Conservation (phyloP, 2,888 invertebrate genomes). For the Actias luna region DNA sequence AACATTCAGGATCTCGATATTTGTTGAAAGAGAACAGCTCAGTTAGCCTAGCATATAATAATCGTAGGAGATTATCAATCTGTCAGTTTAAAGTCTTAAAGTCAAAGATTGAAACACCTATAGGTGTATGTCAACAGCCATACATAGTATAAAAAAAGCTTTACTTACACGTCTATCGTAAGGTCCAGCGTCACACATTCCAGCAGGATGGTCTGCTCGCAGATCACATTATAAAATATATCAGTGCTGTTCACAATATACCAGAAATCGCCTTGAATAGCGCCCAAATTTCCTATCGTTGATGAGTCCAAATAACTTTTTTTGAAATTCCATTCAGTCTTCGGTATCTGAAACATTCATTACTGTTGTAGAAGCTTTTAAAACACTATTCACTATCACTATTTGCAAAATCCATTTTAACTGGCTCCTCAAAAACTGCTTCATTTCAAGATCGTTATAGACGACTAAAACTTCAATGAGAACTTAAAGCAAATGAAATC, state of each 20-base stretch:
- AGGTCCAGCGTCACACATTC: constrained; percentile 47
- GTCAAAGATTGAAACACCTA: neutral
- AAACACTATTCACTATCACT: too few species aligned
- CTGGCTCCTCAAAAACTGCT: too few species aligned
- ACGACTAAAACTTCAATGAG: too few species aligned
- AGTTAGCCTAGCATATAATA: too few species aligned
- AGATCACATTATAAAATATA: constrained; percentile 65
- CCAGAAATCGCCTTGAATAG: constrained; percentile 56
- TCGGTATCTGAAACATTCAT: constrained; percentile 49
- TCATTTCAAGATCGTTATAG: too few species aligned
- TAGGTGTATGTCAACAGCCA: neutral
- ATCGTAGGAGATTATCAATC: too few species aligned
- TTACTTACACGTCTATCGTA: constrained; percentile 49
- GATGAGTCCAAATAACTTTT: constrained; percentile 22
- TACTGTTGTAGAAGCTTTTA: neutral
- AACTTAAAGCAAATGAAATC: too few species aligned
- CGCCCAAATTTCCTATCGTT: constrained; percentile 45
- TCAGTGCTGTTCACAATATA: constrained; percentile 56
- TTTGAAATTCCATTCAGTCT: constrained; percentile 52
- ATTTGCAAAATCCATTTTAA: too few species aligned
- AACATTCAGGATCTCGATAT: too few species aligned
- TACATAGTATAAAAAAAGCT: neutral
- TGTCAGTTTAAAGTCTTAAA: too few species aligned
- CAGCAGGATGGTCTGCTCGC: constrained; percentile 57
- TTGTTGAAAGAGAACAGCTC: too few species aligned